Conservation (phyloP, 2,888 invertebrate genomes). For the Drosophila koepferae region DNA sequence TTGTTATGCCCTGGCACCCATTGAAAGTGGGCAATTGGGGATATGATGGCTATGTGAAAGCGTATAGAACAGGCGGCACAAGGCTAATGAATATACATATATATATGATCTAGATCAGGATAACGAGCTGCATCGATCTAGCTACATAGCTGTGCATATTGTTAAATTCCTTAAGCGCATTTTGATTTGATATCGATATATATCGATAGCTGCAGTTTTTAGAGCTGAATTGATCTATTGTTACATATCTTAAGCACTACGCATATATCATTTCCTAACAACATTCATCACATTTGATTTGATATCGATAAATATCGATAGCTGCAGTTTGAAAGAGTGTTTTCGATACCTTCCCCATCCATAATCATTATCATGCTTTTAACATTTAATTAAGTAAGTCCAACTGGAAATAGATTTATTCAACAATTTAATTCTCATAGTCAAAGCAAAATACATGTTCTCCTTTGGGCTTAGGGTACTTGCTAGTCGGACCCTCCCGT, state of each 20-base stretch:
- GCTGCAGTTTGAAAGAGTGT: too few species aligned
- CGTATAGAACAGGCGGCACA: too few species aligned
- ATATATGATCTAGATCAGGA: neutral
- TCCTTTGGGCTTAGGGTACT: neutral
- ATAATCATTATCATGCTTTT: too few species aligned
- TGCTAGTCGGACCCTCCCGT: neutral
- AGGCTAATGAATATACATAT: neutral
- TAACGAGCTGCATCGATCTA: neutral
- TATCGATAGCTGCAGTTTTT: neutral
- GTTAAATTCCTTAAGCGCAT: neutral
- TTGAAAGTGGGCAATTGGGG: neutral
- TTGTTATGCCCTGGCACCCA: neutral
- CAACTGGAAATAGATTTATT: neutral
- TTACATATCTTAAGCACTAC: too few species aligned
- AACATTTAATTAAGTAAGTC: neutral
- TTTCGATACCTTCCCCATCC: neutral
- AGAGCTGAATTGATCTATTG: too few species aligned
- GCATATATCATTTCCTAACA: too few species aligned
- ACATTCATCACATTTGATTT: neutral
- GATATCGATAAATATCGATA: neutral
- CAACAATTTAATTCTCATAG: neutral
- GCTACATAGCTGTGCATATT: neutral
- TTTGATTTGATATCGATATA: neutral
- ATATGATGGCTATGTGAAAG: neutral
- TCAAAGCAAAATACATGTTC: neutral